Conservation (phyloP, 2,113 vertebrate species). For the Chloropsis hardwickii region DNA sequence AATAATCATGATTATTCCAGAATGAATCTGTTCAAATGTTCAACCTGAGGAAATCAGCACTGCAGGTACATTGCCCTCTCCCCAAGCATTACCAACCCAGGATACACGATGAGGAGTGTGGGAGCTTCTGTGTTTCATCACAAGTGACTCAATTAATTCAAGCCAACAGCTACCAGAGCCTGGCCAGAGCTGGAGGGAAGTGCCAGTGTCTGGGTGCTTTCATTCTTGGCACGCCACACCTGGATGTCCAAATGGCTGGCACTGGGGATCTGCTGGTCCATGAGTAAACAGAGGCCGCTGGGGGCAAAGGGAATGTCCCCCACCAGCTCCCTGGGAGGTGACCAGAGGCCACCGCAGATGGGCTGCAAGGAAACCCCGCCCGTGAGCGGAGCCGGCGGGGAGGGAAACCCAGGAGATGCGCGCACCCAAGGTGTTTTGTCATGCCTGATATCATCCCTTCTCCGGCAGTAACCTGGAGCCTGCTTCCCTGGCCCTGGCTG, state of each 20-base stretch:
- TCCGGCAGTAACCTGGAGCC: background rate
- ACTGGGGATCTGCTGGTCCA: background rate
- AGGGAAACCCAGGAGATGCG: background rate
- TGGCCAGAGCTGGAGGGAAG: background rate
- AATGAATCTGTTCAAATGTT: background rate
- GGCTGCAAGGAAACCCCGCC: background rate
- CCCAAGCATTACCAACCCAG: background rate
- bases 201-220: background rate
- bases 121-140: background rate
- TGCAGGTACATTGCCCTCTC: background rate
- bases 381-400: accelerated
- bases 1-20: background rate
- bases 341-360: background rate
- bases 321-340: background rate
- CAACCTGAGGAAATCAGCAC: background rate
- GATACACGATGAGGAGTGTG: accelerated
- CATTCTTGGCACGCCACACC: background rate
- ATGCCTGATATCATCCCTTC: background rate
- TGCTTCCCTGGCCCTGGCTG: background rate
- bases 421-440: accelerated
- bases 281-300: background rate
- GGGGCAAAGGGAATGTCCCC: background rate
- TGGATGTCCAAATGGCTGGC: background rate
- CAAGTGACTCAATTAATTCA: background rate
- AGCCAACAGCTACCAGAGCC: background rate